Conservation (phyloP, 2,797 vertebrate species). For the Chelon labrosus region DNA sequence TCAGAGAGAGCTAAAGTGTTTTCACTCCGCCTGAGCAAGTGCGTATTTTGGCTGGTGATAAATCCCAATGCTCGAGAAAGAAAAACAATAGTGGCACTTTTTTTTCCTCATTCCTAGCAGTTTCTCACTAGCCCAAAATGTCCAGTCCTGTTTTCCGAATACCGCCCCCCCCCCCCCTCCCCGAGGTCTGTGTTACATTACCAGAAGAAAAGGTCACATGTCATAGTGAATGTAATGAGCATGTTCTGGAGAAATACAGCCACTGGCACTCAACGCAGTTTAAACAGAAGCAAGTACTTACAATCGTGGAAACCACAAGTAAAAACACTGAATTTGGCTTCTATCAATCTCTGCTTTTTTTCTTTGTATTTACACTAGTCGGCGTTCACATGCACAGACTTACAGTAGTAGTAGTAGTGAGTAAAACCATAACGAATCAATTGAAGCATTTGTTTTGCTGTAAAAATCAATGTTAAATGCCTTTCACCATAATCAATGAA, state of each 20-base stretch:
- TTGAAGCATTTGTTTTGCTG: slow-evolving; percentile 58
- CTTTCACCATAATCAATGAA: slow-evolving; percentile 64
- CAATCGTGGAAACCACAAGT: slow-evolving; percentile 10
- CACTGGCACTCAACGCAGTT: slow-evolving; percentile 35
- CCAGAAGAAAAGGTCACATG: slow-evolving; percentile 75
- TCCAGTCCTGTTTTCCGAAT: slow-evolving; percentile 45
- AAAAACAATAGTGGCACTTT: slow-evolving; percentile 57
- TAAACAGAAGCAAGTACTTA: slow-evolving; percentile 31
- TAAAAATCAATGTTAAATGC: slow-evolving; percentile 73
- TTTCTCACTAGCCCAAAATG: slow-evolving; percentile 48
- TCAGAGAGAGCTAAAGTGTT: slow-evolving; percentile 28
- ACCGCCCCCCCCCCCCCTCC: not conserved
- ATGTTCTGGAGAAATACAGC: slow-evolving; percentile 61
- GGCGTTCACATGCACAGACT: not conserved
- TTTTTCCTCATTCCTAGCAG: slow-evolving; percentile 32
- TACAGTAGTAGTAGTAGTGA: no score
- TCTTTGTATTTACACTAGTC: not conserved
- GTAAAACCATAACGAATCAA: slow-evolving; percentile 48
- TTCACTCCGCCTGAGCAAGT: slow-evolving; percentile 39
- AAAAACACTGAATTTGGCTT: slow-evolving; percentile 27
- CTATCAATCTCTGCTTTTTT: not conserved
- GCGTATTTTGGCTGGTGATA: slow-evolving; percentile 57
- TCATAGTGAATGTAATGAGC: slow-evolving; percentile 69
- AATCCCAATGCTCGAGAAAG: slow-evolving; percentile 55
- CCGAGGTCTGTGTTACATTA: slow-evolving; percentile 70